phyloP scores from a whole-genome alignment of 1,140 invertebrate species.

The Lucilia cuprina region DNA sequence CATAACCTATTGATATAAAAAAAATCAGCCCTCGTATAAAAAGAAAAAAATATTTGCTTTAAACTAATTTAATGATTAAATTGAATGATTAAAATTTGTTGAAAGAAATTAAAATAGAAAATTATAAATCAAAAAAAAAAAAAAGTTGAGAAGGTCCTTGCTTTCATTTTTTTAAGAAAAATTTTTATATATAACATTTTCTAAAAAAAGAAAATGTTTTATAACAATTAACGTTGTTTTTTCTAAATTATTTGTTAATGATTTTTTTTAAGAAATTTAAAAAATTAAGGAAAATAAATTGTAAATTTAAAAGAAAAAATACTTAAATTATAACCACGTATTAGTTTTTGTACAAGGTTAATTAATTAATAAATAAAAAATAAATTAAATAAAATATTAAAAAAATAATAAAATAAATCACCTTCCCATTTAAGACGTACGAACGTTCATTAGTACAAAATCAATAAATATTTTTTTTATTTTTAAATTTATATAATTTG shows the following conservation, averaged over 20 bases:
- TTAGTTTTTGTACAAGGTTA: slow-evolving; percentile 30
- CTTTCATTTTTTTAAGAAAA: slow-evolving; percentile 22
- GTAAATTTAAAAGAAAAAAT: background rate
- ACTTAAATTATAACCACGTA: background rate
- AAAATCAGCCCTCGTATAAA: background rate
- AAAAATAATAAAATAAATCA: slow-evolving; percentile 18
- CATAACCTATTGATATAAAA: too few relatives aligned
- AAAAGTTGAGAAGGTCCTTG: slow-evolving; percentile 44
- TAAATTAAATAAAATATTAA: slow-evolving; percentile 8
- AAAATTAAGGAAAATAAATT: background rate
- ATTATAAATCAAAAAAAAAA: slow-evolving; percentile 33
- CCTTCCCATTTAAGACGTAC: slow-evolving; percentile 28
- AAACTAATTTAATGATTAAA: background rate
- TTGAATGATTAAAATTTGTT: slow-evolving; percentile 5
- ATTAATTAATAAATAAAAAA: background rate
- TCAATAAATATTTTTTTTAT: background rate
- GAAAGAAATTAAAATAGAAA: background rate
- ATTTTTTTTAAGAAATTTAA: background rate
- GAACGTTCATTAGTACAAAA: slow-evolving; percentile 25
- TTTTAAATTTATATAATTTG: slow-evolving; percentile 17
- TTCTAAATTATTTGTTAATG: background rate
- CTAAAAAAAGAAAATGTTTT: slow-evolving; percentile 16
- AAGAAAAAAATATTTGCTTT: too few relatives aligned
- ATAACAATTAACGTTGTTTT: slow-evolving; percentile 1
- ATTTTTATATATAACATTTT: slow-evolving; percentile 9